Conservation (phyloP, 2,113 vertebrate species). For the Capreolus pygargus region DNA sequence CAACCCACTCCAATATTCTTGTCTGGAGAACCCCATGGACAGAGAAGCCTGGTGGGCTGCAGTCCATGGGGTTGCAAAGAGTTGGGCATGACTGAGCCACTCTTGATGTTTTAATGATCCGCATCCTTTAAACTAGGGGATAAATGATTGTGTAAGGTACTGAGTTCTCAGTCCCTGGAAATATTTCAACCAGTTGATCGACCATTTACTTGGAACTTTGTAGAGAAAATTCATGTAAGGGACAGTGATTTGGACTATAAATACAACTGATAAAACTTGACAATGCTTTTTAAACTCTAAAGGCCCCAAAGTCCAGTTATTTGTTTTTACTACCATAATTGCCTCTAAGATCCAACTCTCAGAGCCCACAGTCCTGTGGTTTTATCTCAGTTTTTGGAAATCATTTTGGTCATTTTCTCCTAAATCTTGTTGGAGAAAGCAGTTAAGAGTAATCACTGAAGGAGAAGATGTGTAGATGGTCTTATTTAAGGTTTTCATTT, state of each 20-base stretch:
- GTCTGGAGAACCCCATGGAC: not conserved
- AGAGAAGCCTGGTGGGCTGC: not conserved
- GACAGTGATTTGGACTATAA: not conserved
- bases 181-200: not conserved
- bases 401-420: not conserved
- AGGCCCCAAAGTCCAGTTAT: not conserved
- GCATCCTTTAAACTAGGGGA: not conserved
- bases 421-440: not conserved
- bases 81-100: not conserved
- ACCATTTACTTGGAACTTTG: not conserved
- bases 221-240: not conserved
- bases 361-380: not conserved
- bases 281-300: constrained; percentile 15
- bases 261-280: not conserved
- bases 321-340: not conserved
- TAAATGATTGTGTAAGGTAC: not conserved
- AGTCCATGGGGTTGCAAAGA: not conserved
- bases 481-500: not conserved
- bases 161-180: not conserved
- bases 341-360: not conserved
- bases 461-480: not conserved
- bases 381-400: not conserved
- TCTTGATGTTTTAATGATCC: not conserved
- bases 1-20: not conserved
- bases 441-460: not conserved